Base-by-base conservation (phyloP, 2,797 vertebrate species). In the Pelodytes ibericus region DNA sequence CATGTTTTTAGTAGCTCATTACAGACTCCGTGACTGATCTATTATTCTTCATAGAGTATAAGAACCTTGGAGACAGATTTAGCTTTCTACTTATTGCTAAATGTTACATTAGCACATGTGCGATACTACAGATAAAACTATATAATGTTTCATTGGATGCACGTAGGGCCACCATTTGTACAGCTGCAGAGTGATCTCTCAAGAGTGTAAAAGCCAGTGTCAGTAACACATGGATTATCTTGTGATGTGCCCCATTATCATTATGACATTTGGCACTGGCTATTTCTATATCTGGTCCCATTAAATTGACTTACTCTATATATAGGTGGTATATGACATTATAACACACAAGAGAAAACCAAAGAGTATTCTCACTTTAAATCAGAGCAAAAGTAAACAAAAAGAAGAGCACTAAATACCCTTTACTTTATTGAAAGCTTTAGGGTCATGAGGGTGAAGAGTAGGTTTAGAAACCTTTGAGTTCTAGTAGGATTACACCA, bases 391-490 rank as follows among this genome's bases (percentile, higher is more conserved):
- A 67, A 9, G 29, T 61, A 66, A 47, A 66, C 29, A 66, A n/a
- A 66, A 59, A 60, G 58, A 18, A 53, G 29, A 72, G 30, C 51
- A 26, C 65, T 67, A 31, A 30, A 51, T 13, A 59, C 30, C 41
- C 60, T 49, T n/a, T 65, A 22, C 20, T 72, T 25, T 67, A 73
- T 30, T 73, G 30, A 67, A 64, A 15, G 7, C 51, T 30, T 60
- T 24, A 51, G 62, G 69, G 29, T 61, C 70, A 67, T 2, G n/a
- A 36, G 62, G 68, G 56, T 61, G 61, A 78, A 61, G 51, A 53
- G 24, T 53, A 68, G 57, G n/a, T 44, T 73, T 39, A 6, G 20
- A 79, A 79, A 33, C 20, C 36, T 58, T 22, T 31, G 20, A 11
- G 7, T 26, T 65, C 51, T 62, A 8, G 25, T 51, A 47, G 68